Evolutionary conservation across 1,140 invertebrate genomes (phyloP), one percentile per base, ranked within the genome.

Genomic region (Drosophila murphyi): DNA sequence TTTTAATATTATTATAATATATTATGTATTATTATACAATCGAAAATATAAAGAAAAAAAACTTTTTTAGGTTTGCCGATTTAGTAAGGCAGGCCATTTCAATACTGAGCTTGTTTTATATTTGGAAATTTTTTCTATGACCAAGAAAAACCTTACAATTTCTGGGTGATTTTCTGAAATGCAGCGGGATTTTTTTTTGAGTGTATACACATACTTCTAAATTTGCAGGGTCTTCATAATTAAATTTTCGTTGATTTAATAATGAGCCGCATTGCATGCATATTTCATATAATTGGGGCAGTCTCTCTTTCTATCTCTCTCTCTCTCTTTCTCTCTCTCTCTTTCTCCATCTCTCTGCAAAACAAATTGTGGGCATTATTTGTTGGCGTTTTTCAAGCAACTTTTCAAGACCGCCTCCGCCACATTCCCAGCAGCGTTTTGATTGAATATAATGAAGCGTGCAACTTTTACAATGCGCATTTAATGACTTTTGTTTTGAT

Each of bases 251-350:
- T n/a, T 62, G 54, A 71, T 72, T 78, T 69, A 34, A 65, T 72
- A 75, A 82, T 77, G 70, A 68, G 75, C 50, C 43, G 7, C 65
- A 50, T 61, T 51, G 31, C 50, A 47, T 52, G 67, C 74, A 78
- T 81, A 78, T 78, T 82, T 82, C 31, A 72, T 70, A 57, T 78
- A 81, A 81, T 86, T 86, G 83, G 41, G 57, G 70, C 31, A 48
- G 50, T 8, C 8, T 39, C 28, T 41, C 5, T 10, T 28, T 7
- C 32, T 6, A 4, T 3, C n/a, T 29, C 10, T 0, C 6, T 31
- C 5, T 0, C 28, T 2, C 37, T 7, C 28, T n/a, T n/a, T 5
- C 10, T 5, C 12, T 45, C 34, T 31, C 29, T n/a, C 29, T 6
- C 34, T 32, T 5, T 5, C n/a, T 20, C 28, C 3, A 5, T 32